Evolutionary conservation across 2,888 invertebrate species (phyloP).

Genomic region (Idaea straminata): DNA sequence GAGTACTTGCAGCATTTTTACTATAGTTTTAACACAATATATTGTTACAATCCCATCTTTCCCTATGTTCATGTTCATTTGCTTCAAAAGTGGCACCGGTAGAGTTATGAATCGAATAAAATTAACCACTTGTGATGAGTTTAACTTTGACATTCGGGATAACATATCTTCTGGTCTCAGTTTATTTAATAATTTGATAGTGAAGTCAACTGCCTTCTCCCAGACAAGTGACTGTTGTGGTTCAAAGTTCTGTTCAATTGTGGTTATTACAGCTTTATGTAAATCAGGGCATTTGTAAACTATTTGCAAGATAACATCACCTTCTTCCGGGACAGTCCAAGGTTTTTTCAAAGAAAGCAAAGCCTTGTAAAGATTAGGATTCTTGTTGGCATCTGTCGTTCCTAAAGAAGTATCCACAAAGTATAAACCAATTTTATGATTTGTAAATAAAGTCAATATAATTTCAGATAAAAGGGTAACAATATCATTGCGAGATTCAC

Average conservation of each 20-base stretch:
- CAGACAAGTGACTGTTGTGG: slow-evolving; percentile 79
- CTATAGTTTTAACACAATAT: slow-evolving; percentile 73
- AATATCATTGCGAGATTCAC: slow-evolving; percentile 65
- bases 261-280: slow-evolving; percentile 80
- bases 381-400: slow-evolving; percentile 79
- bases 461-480: slow-evolving; percentile 83
- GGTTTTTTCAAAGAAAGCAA: slow-evolving; percentile 83
- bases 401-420: slow-evolving; percentile 86
- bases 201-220: slow-evolving; percentile 72
- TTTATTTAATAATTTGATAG: slow-evolving; percentile 62
- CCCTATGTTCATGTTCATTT: slow-evolving; percentile 54
- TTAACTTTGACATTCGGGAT: slow-evolving; percentile 65
- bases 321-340: slow-evolving; percentile 84
- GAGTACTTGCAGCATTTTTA: slow-evolving; percentile 77
- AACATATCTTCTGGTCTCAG: slow-evolving; percentile 74
- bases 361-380: slow-evolving; percentile 82
- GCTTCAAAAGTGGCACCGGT: slow-evolving; percentile 73
- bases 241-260: slow-evolving; percentile 81
- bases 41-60: slow-evolving; percentile 65
- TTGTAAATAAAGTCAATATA: slow-evolving; percentile 86
- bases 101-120: slow-evolving; percentile 72
- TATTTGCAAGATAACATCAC: slow-evolving; percentile 82
- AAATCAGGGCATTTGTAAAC: slow-evolving; percentile 86
- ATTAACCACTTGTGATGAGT: slow-evolving; percentile 73
- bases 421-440: slow-evolving; percentile 87